Evolutionary conservation across 2,113 vertebrate genomes (phyloP), one percentile per base, ranked within the genome.

Genomic region (Eleginops maclovinus): DNA sequence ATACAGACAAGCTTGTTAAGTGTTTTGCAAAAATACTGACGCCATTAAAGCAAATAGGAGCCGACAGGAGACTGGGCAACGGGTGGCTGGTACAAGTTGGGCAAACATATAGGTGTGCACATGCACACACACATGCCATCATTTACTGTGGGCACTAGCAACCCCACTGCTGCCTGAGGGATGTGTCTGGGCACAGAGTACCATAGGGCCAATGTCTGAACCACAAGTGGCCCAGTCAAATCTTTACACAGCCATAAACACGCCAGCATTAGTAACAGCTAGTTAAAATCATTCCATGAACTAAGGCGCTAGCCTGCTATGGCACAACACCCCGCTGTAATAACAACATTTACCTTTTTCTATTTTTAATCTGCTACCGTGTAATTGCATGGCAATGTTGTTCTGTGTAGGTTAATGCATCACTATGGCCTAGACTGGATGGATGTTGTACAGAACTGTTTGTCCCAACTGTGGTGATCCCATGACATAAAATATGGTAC

Each of bases 201-300:
- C 53, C 73, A 69, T 19, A 67, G 72, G 82, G 69, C 88, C 81
- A 78, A 75, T 68, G 63, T 88, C 84, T 88, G 83, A 75, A 74
- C 87, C 87, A 83, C 69, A 87, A 85, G 85, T 86, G 85, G 84
- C 75, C 77, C 82, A 88, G 78, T 87, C 88, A 77, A 83, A 75
- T 70, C 69, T 88, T 87, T 87, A 86, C 84, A 83, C 63, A 79
- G 77, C 69, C 83, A 82, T 92, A 91, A 89, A 92, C 78, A 74
- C 75, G 63, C 59, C 81, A 67, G 86, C 79, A 88, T 90, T 87
- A 87, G 80, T 58, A 88, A 87, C 82, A 90, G 87, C 77, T 66
- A 80, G 58, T 85, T 84, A 79, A 85, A 87, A 71, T 84, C 46
- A 68, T 81, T 81, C 73, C 82, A 75, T 82, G 60, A 78, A 78